These are phyloP conservation scores for Magallana nippona DNA, from an alignment of 2,888 invertebrate species.

Conservation along the genomic window DNA sequence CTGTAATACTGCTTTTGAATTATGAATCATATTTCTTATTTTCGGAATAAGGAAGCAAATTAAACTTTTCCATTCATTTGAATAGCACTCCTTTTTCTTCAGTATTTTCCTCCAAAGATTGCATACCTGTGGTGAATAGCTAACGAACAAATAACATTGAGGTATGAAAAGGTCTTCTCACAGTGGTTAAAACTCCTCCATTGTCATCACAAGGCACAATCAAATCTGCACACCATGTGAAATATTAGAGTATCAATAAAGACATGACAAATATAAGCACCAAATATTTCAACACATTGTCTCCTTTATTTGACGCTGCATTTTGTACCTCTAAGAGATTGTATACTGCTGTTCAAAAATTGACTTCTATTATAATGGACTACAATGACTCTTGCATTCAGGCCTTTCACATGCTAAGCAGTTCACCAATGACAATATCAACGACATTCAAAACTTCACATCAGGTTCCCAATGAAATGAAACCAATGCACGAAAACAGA, in stretches of 20 bases:
- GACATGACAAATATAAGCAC: neutral
- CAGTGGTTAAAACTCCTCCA: neutral
- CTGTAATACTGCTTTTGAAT: neutral
- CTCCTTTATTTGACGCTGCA: neutral
- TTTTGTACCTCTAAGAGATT: neutral
- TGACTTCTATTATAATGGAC: neutral
- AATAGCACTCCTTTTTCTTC: neutral
- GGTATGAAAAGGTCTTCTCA: neutral
- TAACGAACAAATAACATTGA: neutral
- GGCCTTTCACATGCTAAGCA: neutral
- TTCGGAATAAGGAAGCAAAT: neutral
- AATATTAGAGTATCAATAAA: neutral
- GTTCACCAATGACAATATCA: neutral
- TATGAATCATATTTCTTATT: slow-evolving; percentile 16
- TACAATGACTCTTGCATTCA: neutral
- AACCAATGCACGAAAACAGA: neutral
- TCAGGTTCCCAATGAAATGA: neutral
- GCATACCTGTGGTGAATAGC: slow-evolving; percentile 15
- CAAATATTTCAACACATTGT: neutral
- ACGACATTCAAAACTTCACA: neutral
- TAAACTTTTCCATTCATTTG: neutral
- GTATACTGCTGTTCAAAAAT: neutral
- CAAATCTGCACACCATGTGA: neutral
- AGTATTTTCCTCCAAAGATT: neutral
- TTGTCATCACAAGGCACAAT: neutral